Conservation (phyloP, 2,797 vertebrate species). For the Petrocephalus sullivani region DNA sequence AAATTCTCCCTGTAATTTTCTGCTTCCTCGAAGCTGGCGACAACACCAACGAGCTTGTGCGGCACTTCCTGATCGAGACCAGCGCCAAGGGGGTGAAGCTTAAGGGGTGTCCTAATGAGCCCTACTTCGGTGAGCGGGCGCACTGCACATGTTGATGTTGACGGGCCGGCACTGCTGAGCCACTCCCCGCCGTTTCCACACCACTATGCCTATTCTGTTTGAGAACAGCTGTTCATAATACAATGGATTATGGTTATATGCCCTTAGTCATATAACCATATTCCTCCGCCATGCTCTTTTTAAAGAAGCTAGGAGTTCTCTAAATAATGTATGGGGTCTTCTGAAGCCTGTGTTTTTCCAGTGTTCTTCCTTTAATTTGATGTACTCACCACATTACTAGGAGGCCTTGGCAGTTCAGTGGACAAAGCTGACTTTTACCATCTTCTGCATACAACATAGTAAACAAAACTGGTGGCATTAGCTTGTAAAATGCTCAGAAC, state of each 20-base stretch:
- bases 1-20: neutral
- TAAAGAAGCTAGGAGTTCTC: neutral
- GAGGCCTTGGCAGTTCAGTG: constrained; percentile 4
- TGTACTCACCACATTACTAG: constrained; percentile 27
- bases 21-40: constrained; percentile 64
- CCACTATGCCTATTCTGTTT: neutral
- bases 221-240: neutral
- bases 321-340: constrained; percentile 31
- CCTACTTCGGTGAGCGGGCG: constrained; percentile 85
- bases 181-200: neutral
- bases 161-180: neutral
- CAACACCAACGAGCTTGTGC: constrained; percentile 84
- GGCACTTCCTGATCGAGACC: constrained; percentile 97
- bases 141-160: neutral
- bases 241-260: neutral
- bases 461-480: constrained; percentile 4
- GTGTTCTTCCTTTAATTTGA: constrained; percentile 43
- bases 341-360: constrained; percentile 28
- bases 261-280: neutral
- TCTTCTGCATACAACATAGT: constrained; percentile 12
- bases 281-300: neutral
- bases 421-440: constrained; percentile 19
- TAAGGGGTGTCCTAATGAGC: constrained; percentile 96
- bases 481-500: constrained; percentile 24
- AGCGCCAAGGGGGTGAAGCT: constrained; percentile 94